Base-by-base conservation (phyloP, 2,113 vertebrate genomes). In the Zeus faber region DNA sequence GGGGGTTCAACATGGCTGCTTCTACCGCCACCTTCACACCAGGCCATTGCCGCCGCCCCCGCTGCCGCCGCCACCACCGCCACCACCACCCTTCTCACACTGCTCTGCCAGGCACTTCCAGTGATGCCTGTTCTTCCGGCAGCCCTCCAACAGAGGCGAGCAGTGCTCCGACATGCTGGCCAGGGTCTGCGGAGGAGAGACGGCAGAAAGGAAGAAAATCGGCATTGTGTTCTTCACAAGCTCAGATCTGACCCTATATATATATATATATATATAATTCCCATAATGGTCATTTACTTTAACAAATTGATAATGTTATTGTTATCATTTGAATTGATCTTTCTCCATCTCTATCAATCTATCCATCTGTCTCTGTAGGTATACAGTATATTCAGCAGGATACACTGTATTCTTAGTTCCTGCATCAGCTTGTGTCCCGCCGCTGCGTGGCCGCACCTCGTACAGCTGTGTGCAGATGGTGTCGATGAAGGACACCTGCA, bases 401-500 rank as follows among this genome's bases (percentile, higher is more conserved):
- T n/a, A n/a, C n/a, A n/a, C n/a, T n/a, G n/a, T n/a, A n/a, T n/a
- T n/a, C n/a, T n/a, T n/a, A n/a, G n/a, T n/a, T n/a, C n/a, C n/a
- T n/a, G n/a, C n/a, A n/a, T n/a, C n/a, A n/a, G n/a, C n/a, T n/a
- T n/a, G n/a, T n/a, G n/a, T n/a, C n/a, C n/a, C n/a, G n/a, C n/a
- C n/a, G n/a, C n/a, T 18, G 40, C 17, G 16, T 41, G 13, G n/a
- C n/a, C 2, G 22, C 16, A 98, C 97, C 97, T 99, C 94, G 65
- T 98, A 99, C 2, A 99, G 86, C 81, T 97, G 92, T 56, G 91
- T 85, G 72, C 97, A 98, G 81, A 99, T 93, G 70, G 94, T 93
- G 41, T 99, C 97, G 59, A 99, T 98, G 77, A 99, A 99, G 76
- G 95, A 95, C 79, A 99, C 96, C 80, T 99, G 97, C 95, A 98